Conservation (phyloP, 2,113 vertebrate species). For the Ctenomys sociabilis region DNA sequence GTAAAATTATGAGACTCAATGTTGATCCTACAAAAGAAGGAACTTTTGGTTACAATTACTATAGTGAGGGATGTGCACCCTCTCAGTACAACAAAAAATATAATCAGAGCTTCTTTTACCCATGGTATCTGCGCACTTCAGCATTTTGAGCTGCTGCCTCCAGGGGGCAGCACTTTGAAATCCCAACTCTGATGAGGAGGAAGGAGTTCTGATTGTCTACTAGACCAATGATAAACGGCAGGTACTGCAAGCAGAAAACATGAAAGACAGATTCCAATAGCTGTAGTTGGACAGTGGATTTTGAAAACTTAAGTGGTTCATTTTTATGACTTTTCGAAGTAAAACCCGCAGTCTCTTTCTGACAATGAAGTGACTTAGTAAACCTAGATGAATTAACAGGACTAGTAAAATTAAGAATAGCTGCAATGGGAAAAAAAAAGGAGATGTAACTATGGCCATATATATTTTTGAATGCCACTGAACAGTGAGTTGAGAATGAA, state of each 20-base stretch:
- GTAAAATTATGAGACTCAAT: not conserved
- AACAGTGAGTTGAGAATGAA: not conserved
- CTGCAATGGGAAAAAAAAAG: not conserved
- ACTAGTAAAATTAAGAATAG: not conserved
- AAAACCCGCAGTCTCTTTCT: not conserved
- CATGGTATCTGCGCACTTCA: not conserved
- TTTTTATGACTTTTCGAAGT: constrained; percentile 10
- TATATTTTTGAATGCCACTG: not conserved
- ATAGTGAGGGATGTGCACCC: not conserved
- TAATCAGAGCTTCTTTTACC: not conserved
- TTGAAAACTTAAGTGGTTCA: not conserved
- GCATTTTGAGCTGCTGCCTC: not conserved
- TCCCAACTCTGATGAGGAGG: not conserved
- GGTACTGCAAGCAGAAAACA: not conserved
- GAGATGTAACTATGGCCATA: not conserved
- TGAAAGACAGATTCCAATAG: not conserved
- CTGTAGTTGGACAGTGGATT: not conserved
- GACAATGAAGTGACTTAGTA: not conserved
- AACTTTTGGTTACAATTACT: not conserved
- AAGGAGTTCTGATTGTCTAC: not conserved
- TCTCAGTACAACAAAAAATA: not conserved
- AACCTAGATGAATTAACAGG: not conserved
- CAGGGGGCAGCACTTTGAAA: not conserved
- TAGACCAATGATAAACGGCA: not conserved
- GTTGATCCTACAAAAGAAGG: not conserved